These are phyloP conservation scores for Melikaiella ostensackeni DNA, from an alignment of 2,888 invertebrate species.

Conservation along the genomic window DNA sequence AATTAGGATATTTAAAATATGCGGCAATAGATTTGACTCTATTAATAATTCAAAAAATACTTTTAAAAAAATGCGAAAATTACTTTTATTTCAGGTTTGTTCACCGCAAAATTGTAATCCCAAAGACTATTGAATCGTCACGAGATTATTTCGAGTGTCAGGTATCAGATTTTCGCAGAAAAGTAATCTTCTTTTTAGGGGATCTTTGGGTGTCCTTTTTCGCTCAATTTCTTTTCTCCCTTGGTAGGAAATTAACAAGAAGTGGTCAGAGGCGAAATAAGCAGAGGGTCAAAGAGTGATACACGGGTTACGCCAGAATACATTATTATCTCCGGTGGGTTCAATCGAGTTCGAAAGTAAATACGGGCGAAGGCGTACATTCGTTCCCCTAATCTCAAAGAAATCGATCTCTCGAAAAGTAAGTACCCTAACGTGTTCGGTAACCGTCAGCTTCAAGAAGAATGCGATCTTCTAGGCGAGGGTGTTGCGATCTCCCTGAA, in stretches of 20 bases:
- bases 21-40: too few species aligned
- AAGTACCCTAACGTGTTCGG: conserved; percentile 34
- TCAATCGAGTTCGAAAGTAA: conserved; percentile 20
- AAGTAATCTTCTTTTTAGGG: too few species aligned
- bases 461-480: conserved; percentile 9
- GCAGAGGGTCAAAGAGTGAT: conserved; percentile 23
- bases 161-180: too few species aligned
- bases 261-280: conserved; percentile 27
- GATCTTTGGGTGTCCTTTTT: neutral
- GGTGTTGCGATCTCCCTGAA: conserved; percentile 10
- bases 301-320: conserved; percentile 8
- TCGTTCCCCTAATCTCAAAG: conserved; percentile 35
- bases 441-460: conserved; percentile 25
- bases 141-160: too few species aligned
- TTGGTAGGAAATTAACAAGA: conserved; percentile 20
- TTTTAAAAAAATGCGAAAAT: too few species aligned
- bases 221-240: neutral
- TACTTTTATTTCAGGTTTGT: neutral
- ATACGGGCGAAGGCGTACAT: conserved; percentile 17
- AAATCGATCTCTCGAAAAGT: conserved; percentile 38
- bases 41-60: too few species aligned
- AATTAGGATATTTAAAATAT: too few species aligned
- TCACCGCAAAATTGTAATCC: neutral
- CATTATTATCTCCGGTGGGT: conserved; percentile 20
- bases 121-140: too few species aligned